Conservation (phyloP, 2,113 vertebrate genomes). For the Corynorhinus townsendii region DNA sequence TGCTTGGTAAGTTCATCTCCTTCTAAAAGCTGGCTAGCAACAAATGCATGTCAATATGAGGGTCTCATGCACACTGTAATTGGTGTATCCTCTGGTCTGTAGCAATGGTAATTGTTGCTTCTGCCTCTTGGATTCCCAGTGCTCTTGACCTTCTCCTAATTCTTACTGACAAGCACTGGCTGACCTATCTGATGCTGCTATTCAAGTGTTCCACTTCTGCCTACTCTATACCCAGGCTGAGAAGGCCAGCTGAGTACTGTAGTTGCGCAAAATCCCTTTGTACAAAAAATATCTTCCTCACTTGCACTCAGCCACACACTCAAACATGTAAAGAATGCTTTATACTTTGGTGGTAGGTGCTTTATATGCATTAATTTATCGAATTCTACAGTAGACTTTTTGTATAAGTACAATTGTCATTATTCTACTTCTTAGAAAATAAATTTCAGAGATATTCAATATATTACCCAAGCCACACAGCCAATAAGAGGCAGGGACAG, state of each 20-base stretch:
- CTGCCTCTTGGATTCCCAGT: neutral
- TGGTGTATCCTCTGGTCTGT: neutral
- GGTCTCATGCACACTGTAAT: neutral
- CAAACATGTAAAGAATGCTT: neutral
- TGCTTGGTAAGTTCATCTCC: neutral
- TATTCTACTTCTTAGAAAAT: neutral
- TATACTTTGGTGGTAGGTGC: neutral
- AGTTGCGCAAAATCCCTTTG: neutral
- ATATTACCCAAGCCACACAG: neutral
- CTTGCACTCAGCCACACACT: neutral
- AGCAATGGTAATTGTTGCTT: neutral
- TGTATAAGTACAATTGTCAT: neutral
- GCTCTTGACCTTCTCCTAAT: neutral
- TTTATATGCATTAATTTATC: neutral
- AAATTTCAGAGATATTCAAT: slow-evolving; percentile 9
- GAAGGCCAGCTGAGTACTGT: neutral
- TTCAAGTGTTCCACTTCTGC: neutral
- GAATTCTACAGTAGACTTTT: neutral
- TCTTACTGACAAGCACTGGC: neutral
- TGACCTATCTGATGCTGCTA: neutral
- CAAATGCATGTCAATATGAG: neutral
- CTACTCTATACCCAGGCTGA: neutral
- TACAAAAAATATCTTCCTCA: neutral
- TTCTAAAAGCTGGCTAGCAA: neutral
- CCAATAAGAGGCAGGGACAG: neutral